Percentiles rank a stretch among this genome's conserved stretches.
These are phyloP conservation scores for Aspiorhynchus laticeps DNA, from an alignment of 2,113 vertebrate genomes.

Conservation along the genomic window DNA sequence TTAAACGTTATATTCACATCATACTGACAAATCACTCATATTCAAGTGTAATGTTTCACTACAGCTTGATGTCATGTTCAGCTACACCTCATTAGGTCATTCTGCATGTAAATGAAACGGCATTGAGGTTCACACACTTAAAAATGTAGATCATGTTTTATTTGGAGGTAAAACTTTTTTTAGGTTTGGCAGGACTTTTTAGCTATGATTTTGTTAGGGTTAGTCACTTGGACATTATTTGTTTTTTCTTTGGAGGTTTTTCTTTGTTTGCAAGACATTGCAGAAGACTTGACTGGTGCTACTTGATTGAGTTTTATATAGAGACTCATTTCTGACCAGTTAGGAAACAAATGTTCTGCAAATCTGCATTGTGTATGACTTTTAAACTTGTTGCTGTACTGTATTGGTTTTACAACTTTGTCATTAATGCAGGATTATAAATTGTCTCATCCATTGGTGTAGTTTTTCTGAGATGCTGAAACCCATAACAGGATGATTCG, in stretches of 20 bases:
- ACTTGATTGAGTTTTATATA: background rate
- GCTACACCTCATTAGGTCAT: background rate
- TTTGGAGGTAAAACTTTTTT: background rate
- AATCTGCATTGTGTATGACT: background rate
- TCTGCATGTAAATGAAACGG: background rate
- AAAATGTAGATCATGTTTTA: background rate
- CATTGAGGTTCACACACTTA: background rate
- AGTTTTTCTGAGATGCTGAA: slow-evolving; percentile 9
- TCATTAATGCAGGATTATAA: background rate
- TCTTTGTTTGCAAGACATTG: slow-evolving; percentile 2
- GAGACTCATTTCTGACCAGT: background rate
- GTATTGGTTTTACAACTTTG: background rate
- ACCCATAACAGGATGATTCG: background rate
- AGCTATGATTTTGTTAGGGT: background rate
- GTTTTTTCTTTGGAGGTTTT: background rate
- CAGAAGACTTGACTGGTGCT: background rate
- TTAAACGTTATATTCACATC: background rate
- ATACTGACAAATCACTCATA: background rate
- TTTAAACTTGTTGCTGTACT: background rate
- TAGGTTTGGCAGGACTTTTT: background rate
- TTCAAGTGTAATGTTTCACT: background rate
- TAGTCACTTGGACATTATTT: background rate
- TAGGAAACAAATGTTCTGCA: background rate
- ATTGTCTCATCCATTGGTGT: background rate
- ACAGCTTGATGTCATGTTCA: background rate